Evolutionary conservation across 2,888 invertebrate species (phyloP).

Genomic region (Drosophila subsilvestris): DNA sequence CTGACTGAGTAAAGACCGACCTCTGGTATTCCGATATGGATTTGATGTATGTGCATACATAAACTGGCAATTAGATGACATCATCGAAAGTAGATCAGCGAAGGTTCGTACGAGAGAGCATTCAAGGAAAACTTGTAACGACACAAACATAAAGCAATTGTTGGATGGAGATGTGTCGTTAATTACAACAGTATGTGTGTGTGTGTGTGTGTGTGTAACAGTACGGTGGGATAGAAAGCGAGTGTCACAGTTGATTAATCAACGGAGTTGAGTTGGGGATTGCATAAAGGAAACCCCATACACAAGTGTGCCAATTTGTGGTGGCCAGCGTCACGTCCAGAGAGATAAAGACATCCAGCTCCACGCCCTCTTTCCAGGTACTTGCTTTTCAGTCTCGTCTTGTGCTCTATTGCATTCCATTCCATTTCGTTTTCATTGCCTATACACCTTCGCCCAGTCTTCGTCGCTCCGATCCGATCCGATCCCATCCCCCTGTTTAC

Average conservation of each 20-base stretch:
- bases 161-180: slow-evolving; percentile 22
- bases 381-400: slow-evolving; percentile 14
- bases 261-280: slow-evolving; percentile 49
- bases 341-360: slow-evolving; percentile 18
- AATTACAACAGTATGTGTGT: slow-evolving; percentile 2
- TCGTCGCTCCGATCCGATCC: not conserved
- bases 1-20: slow-evolving; percentile 23
- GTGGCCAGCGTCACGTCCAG: slow-evolving; percentile 51
- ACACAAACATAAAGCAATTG: slow-evolving; percentile 32
- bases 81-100: slow-evolving; percentile 19
- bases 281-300: slow-evolving; percentile 60
- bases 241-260: slow-evolving; percentile 62
- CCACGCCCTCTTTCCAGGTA: not conserved
- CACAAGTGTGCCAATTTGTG: slow-evolving; percentile 63
- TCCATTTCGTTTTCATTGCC: slow-evolving; percentile 45
- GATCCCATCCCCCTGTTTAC: slow-evolving; percentile 56
- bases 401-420: slow-evolving; percentile 5
- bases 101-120: slow-evolving; percentile 8
- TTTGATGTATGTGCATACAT: slow-evolving; percentile 20
- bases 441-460: not conserved
- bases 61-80: slow-evolving; percentile 49
- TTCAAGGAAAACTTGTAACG: slow-evolving; percentile 29
- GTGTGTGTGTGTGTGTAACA: not conserved
- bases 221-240: slow-evolving; percentile 57
- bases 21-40: slow-evolving; percentile 39